A percentile compares a stretch with the other conserved stretches of the same genome.
Evolutionary conservation across 2,888 invertebrate species (phyloP).

Genomic region (Synergus gifuensis): DNA sequence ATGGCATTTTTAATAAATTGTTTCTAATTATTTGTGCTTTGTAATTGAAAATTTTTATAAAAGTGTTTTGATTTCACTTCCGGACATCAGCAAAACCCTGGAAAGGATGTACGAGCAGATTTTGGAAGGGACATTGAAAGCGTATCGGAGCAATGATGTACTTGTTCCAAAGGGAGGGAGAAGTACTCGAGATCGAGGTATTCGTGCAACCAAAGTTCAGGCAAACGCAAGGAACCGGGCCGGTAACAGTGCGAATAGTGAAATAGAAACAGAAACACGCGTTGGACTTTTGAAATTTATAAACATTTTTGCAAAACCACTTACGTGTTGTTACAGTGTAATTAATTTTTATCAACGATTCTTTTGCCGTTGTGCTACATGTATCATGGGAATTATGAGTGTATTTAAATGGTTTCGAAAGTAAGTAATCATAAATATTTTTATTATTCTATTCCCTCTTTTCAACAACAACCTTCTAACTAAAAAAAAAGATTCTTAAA

Average conservation of each 20-base stretch:
- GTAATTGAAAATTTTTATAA: slow-evolving; percentile 2
- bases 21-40: background rate
- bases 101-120: slow-evolving; percentile 16
- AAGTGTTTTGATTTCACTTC: slow-evolving; percentile 42
- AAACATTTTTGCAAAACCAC: slow-evolving; percentile 39
- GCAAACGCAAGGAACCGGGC: slow-evolving; percentile 54
- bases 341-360: slow-evolving; percentile 51
- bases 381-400: slow-evolving; percentile 70
- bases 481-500: background rate
- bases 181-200: slow-evolving; percentile 44
- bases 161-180: slow-evolving; percentile 53
- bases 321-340: slow-evolving; percentile 44
- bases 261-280: slow-evolving; percentile 55
- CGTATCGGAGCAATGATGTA: slow-evolving; percentile 32
- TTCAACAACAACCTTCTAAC: background rate
- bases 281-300: slow-evolving; percentile 47
- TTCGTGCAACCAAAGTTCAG: slow-evolving; percentile 49
- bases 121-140: slow-evolving; percentile 38
- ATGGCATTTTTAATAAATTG: no score
- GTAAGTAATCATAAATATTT: slow-evolving; percentile 60
- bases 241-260: slow-evolving; percentile 57
- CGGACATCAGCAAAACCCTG: slow-evolving; percentile 5
- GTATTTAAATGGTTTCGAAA: slow-evolving; percentile 71
- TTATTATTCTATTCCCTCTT: background rate
- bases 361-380: slow-evolving; percentile 56